A percentile compares a stretch with the other conserved stretches of the same genome.
phyloP scores from a whole-genome alignment of 2,113 vertebrate species.

The Hemichromis elongatus region DNA sequence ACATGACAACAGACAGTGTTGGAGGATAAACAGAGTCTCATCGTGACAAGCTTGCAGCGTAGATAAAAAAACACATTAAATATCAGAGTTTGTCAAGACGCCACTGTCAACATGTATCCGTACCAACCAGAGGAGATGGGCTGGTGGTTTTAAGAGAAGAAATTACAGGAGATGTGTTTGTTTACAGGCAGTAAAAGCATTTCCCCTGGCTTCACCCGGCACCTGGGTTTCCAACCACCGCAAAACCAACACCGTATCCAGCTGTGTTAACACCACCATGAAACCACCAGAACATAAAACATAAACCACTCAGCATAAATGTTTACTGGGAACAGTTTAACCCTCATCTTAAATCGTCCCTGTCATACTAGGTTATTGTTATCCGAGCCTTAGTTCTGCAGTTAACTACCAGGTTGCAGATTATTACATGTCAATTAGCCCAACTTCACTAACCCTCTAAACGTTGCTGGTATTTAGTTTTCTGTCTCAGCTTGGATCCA shows the following conservation, averaged over 20 bases:
- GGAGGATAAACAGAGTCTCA: not conserved
- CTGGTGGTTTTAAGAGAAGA: not conserved
- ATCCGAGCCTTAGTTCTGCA: not conserved
- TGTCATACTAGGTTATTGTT: not conserved
- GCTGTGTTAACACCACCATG: conserved; percentile 43
- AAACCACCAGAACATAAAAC: conserved; percentile 35
- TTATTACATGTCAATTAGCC: not conserved
- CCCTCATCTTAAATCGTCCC: not conserved
- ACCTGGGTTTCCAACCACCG: conserved; percentile 48
- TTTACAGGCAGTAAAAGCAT: conserved; percentile 31
- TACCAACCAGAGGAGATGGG: not conserved
- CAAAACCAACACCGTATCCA: conserved; percentile 51
- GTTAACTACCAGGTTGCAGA: not conserved
- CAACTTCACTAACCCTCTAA: not conserved
- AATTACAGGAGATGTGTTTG: conserved; percentile 37
- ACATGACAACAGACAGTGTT: not conserved
- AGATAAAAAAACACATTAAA: not conserved
- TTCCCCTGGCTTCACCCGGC: conserved; percentile 18
- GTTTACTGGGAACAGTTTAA: not conserved
- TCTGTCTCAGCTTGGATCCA: not conserved
- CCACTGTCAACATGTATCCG: not conserved
- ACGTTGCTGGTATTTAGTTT: not conserved
- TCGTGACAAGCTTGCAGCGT: not conserved
- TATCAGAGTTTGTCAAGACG: not conserved
- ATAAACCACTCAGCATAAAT: not conserved